Conservation (phyloP, 2,797 vertebrate genomes). For the Schizopygopsis pylzovi region DNA sequence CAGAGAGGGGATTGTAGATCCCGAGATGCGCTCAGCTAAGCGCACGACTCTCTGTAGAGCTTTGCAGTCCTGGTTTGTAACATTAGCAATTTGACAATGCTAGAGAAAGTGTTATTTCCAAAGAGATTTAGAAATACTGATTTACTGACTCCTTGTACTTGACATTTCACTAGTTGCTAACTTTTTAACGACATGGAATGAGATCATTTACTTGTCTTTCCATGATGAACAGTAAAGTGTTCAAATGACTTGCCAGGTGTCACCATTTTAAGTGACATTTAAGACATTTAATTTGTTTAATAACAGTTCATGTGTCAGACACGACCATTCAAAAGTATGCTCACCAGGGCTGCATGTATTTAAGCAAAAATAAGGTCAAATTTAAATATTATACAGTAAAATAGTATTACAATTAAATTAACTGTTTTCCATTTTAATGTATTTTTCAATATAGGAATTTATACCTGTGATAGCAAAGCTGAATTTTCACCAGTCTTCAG, state of each 20-base stretch:
- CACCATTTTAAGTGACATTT: not conserved
- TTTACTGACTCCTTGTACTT: not conserved
- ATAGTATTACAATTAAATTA: not conserved
- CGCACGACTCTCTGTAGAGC: too few relatives aligned
- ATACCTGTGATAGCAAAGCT: too few relatives aligned
- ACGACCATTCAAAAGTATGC: not conserved
- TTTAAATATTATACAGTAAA: not conserved
- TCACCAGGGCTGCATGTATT: not conserved
- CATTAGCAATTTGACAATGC: not conserved
- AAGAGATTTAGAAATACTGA: not conserved
- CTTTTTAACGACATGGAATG: not conserved
- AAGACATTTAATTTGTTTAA: conserved; percentile 7
- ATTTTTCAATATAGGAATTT: too few relatives aligned
- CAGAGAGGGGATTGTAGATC: too few relatives aligned
- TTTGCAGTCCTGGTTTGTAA: too few relatives aligned
- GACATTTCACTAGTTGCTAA: not conserved
- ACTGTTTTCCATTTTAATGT: too few relatives aligned
- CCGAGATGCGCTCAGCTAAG: too few relatives aligned
- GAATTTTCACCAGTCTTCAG: too few relatives aligned
- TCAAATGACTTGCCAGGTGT: not conserved
- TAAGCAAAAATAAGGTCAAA: not conserved
- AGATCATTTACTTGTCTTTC: not conserved
- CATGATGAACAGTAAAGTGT: not conserved
- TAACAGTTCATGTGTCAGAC: not conserved
- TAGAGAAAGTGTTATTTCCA: not conserved